Conservation (phyloP, 1,140 invertebrate species). For the Ooceraea biroi region DNA sequence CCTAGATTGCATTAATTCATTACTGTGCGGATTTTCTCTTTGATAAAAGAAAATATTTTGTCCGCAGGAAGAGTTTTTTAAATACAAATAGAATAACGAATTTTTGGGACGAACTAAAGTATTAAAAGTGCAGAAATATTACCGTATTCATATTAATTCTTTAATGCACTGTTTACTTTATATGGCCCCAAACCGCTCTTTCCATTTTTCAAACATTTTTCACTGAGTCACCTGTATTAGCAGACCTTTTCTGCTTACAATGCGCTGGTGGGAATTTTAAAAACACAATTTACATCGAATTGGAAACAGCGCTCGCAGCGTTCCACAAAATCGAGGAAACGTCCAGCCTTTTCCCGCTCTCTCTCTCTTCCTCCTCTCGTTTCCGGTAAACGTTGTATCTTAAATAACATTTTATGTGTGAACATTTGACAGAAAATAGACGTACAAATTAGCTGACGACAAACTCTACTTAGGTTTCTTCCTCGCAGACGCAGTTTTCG, state of each 20-base stretch:
- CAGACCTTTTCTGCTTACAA: conserved; percentile 43
- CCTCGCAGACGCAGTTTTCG: conserved; percentile 44
- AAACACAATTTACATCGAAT: conserved; percentile 59
- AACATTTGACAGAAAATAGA: conserved; percentile 56
- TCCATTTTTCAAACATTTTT: conserved; percentile 31
- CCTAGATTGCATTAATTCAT: conserved; percentile 25
- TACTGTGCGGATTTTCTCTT: conserved; percentile 20
- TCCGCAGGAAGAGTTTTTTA: background rate
- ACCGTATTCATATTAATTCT: conserved; percentile 3
- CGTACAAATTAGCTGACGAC: conserved; percentile 53
- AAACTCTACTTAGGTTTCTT: conserved; percentile 60
- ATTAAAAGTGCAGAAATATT: background rate
- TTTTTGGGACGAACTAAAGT: background rate
- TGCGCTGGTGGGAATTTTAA: conserved; percentile 50
- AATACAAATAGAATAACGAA: background rate
- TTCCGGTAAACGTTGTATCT: conserved; percentile 28
- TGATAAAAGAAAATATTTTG: conserved; percentile 10
- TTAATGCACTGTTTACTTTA: conserved; percentile 6
- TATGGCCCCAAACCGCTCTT: background rate
- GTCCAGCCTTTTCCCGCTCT: background rate
- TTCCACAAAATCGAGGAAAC: conserved; percentile 24
- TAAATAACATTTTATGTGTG: conserved; percentile 44
- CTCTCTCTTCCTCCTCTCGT: background rate
- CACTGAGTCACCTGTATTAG: conserved; percentile 26
- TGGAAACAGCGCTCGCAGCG: conserved; percentile 39